Base-by-base conservation (phyloP, 2,888 invertebrate genomes). In the Patella pellucida region DNA sequence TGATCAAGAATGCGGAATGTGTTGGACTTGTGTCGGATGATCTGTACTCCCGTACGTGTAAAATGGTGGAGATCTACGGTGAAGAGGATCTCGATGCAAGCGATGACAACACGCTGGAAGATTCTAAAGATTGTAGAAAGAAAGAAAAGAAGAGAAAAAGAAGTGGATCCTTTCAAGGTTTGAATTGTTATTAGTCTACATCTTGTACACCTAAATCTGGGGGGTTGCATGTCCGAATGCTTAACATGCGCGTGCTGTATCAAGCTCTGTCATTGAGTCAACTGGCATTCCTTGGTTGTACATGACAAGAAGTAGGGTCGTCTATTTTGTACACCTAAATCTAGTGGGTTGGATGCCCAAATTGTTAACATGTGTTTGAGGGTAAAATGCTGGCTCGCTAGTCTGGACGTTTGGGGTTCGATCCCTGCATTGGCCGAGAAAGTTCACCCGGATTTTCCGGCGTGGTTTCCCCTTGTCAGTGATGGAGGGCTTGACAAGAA, bases 151-250 rank as follows among this genome's bases (percentile, higher is more conserved):
- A 95, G 91, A 95, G 96, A 91, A 93, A 96, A 87, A 93, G 95
- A 85, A 96, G 96, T 93, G 96, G 96, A 84, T 96, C 96, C 84
- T 92, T 96, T 82, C 96, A 96, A 91, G 93, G 96, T 95, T 72
- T 56, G 9, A 9, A 31, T 23, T 62, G 16, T 15, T 16, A 9
- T 41, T 1, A 41, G 41, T 41, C 9, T 9, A 41, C 41, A 41
- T 41, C 1, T 27, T 27, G 12, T 31, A 23, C 16, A 52, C 11
- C 52, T 71, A 19, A n/a, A 69, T 3, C 5, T 0, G 3, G 19
- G 62, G n/a, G 14, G n/a, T 11, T 62, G n/a, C 1, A 7, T 19
- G n/a, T 9, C n/a, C 7, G 19, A 19, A 16, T 23, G 50, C 1
- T 41, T n/a, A 41, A 4, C 0, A 70, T 16, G 16, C 7, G 14